Evolutionary conservation across 2,888 invertebrate species (phyloP).

Genomic region (Lysandra bellargus): DNA sequence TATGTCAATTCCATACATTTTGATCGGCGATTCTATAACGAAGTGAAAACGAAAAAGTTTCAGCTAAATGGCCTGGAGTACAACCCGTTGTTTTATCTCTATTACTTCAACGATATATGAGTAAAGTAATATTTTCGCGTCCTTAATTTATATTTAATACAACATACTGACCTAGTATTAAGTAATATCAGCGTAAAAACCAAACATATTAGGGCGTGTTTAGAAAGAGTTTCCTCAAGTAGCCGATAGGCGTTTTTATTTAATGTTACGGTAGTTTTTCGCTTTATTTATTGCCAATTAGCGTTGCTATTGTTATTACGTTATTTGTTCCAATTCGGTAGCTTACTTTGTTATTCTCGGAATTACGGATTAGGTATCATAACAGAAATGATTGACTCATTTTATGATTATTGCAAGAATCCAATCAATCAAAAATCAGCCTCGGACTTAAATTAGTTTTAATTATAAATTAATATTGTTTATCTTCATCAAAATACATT

Average conservation of each 20-base stretch:
- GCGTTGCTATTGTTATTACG: constrained; percentile 25
- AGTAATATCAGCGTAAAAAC: background rate
- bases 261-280: constrained; percentile 22
- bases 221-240: constrained; percentile 22
- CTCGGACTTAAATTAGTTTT: too few species aligned
- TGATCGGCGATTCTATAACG: too few species aligned
- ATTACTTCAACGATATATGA: too few species aligned
- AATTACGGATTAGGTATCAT: background rate
- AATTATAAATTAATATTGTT: too few species aligned
- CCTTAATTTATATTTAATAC: background rate
- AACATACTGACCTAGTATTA: background rate
- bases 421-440: too few species aligned
- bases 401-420: too few species aligned
- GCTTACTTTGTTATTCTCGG: background rate
- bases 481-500: too few species aligned
- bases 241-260: constrained; percentile 17
- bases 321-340: constrained; percentile 24
- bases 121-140: background rate
- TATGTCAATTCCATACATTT: too few species aligned
- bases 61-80: too few species aligned
- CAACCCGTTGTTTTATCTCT: too few species aligned
- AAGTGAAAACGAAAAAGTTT: too few species aligned
- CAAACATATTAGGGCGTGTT: constrained; percentile 4
- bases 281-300: constrained; percentile 32
- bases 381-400: too few species aligned